phyloP scores from a whole-genome alignment of 2,888 invertebrate species.

The Hypomecis atomaria region DNA sequence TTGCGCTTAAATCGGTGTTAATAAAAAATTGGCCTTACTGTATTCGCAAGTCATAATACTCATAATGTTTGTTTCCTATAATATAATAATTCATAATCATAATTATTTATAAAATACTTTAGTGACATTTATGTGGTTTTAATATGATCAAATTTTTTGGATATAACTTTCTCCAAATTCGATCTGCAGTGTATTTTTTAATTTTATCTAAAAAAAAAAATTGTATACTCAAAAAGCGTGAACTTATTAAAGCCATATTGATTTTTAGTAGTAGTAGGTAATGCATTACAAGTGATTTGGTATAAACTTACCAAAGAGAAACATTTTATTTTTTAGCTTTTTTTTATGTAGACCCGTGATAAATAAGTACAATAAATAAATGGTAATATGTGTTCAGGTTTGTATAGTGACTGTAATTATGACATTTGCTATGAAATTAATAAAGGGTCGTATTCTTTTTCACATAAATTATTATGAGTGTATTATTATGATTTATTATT shows the following conservation, averaged over 20 bases:
- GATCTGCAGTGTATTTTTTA: background rate
- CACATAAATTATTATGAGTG: too few relatives aligned
- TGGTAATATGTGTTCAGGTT: slow-evolving; percentile 9
- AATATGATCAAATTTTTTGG: slow-evolving; percentile 9
- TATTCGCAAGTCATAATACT: slow-evolving; percentile 56
- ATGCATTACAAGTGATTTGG: slow-evolving; percentile 27
- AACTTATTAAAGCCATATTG: slow-evolving; percentile 12
- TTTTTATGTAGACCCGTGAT: slow-evolving; percentile 55
- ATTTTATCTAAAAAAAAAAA: background rate
- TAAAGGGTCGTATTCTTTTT: background rate
- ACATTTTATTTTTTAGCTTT: slow-evolving; percentile 21
- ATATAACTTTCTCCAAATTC: background rate
- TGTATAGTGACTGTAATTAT: background rate
- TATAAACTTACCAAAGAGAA: slow-evolving; percentile 35
- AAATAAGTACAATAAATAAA: slow-evolving; percentile 64
- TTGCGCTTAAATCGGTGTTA: slow-evolving; percentile 20
- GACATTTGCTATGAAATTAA: background rate
- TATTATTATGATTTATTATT: too few relatives aligned
- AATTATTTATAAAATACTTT: slow-evolving; percentile 25
- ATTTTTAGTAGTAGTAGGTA: slow-evolving; percentile 6
- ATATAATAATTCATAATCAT: slow-evolving; percentile 17
- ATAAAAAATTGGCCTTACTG: slow-evolving; percentile 27
- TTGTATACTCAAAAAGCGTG: background rate
- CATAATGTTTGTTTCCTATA: slow-evolving; percentile 65
- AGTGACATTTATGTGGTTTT: slow-evolving; percentile 18